Percentiles rank a stretch among this genome's conserved stretches.
These are phyloP conservation scores for Steinernema khuongi DNA, from an alignment of 1,140 invertebrate genomes.

Conservation along the genomic window DNA sequence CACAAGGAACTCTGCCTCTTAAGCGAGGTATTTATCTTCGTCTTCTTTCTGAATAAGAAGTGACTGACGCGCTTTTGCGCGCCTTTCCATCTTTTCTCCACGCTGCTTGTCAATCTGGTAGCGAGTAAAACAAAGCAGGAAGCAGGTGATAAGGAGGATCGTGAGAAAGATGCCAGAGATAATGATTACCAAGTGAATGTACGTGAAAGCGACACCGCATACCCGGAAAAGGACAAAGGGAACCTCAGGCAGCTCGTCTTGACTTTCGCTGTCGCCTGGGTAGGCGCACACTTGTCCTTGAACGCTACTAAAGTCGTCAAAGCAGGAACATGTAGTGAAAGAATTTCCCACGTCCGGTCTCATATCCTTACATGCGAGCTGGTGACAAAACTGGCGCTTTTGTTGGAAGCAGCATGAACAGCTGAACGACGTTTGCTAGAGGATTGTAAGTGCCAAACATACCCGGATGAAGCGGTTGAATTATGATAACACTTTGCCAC, in stretches of 20 bases:
- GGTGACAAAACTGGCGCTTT: not conserved
- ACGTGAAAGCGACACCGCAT: not conserved
- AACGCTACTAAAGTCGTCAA: not conserved
- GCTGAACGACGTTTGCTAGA: not conserved
- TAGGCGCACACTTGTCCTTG: not conserved
- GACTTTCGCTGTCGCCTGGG: too few species aligned
- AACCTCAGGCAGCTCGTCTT: not conserved
- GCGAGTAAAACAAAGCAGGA: not conserved
- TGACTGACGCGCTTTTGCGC: not conserved
- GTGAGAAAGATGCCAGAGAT: not conserved
- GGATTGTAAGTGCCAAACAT: not conserved
- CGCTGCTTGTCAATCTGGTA: conserved; percentile 5
- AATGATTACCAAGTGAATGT: not conserved
- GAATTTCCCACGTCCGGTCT: not conserved
- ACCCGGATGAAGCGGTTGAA: not conserved
- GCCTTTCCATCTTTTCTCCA: not conserved
- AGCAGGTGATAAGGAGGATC: not conserved
- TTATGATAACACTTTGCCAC: not conserved
- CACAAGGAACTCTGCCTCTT: not conserved
- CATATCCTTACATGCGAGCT: not conserved
- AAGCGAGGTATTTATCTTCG: not conserved
- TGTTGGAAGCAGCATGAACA: conserved; percentile 2
- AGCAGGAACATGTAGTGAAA: not conserved
- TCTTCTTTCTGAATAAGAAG: conserved; percentile 3
- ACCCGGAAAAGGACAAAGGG: not conserved